A percentile compares a stretch with the other conserved stretches of the same genome.
These are phyloP conservation scores for Dermochelys coriacea DNA, from an alignment of 2,797 vertebrate species.

Conservation along the genomic window DNA sequence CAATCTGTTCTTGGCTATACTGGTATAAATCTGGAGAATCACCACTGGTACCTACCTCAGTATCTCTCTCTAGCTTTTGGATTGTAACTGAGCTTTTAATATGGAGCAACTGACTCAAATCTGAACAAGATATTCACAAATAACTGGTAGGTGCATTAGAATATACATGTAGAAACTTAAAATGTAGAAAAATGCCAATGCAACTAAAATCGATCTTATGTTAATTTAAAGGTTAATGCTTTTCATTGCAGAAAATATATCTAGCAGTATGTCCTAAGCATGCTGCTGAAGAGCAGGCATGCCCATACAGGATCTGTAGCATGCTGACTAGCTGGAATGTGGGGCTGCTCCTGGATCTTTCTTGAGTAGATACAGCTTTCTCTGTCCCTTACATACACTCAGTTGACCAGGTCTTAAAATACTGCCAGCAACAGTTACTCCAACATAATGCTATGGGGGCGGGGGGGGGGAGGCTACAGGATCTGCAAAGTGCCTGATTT, in stretches of 20 bases:
- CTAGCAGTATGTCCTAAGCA: neutral
- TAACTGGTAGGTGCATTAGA: neutral
- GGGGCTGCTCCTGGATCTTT: rapidly evolving
- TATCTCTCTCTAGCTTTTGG: conserved; percentile 26
- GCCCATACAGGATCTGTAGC: neutral
- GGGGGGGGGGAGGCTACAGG: neutral
- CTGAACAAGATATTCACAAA: neutral
- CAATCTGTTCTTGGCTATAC: conserved; percentile 43
- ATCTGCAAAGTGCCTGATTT: neutral
- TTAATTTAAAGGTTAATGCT: neutral
- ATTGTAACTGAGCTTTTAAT: conserved; percentile 4
- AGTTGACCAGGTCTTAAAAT: neutral
- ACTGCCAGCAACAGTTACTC: neutral
- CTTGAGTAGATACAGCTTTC: neutral
- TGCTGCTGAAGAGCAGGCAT: neutral
- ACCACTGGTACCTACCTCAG: conserved; percentile 53
- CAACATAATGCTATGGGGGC: neutral
- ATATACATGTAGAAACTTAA: neutral
- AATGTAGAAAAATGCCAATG: neutral
- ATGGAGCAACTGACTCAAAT: neutral
- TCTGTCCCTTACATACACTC: rapidly evolving
- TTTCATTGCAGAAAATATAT: neutral
- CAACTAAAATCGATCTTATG: neutral
- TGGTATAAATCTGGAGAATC: conserved; percentile 43
- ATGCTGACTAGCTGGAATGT: neutral